phyloP scores from a whole-genome alignment of 2,113 vertebrate genomes.

The Myotis lucifugus region DNA sequence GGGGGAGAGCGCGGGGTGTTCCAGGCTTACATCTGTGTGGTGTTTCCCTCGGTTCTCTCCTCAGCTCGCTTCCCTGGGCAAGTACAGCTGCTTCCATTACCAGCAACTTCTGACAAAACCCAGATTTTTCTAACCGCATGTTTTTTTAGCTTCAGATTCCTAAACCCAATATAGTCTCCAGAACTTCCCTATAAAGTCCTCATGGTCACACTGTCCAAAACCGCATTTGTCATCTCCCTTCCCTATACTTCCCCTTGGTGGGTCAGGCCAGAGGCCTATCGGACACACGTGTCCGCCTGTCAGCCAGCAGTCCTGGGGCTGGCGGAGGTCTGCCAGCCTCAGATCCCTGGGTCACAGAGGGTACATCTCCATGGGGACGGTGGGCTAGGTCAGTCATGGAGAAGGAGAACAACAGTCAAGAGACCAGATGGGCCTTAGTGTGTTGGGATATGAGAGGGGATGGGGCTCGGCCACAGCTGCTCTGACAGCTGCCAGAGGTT shows the following conservation, averaged over 20 bases:
- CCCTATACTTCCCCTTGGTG: background rate
- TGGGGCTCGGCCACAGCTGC: background rate
- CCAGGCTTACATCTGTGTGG: background rate
- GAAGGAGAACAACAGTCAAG: background rate
- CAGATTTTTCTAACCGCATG: background rate
- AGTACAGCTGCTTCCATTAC: background rate
- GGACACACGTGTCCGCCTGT: background rate
- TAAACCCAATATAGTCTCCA: background rate
- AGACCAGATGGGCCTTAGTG: background rate
- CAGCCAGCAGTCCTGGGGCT: background rate
- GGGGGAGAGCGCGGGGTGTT: rapidly evolving
- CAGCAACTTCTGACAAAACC: background rate
- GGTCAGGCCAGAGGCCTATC: background rate
- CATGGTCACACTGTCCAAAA: background rate
- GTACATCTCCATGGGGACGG: background rate
- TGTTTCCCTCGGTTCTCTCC: background rate
- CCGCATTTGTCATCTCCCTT: background rate
- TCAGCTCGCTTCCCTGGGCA: background rate
- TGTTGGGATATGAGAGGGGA: background rate
- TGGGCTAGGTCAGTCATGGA: background rate
- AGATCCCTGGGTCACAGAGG: background rate
- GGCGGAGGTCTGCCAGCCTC: background rate
- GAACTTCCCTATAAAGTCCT: background rate
- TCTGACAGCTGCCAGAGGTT: background rate
- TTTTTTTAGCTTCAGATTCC: background rate